Percentiles rank a stretch among this genome's conserved stretches.
Evolutionary conservation across 2,888 invertebrate species (phyloP).

Genomic region (Cylindroiulus punctatus): DNA sequence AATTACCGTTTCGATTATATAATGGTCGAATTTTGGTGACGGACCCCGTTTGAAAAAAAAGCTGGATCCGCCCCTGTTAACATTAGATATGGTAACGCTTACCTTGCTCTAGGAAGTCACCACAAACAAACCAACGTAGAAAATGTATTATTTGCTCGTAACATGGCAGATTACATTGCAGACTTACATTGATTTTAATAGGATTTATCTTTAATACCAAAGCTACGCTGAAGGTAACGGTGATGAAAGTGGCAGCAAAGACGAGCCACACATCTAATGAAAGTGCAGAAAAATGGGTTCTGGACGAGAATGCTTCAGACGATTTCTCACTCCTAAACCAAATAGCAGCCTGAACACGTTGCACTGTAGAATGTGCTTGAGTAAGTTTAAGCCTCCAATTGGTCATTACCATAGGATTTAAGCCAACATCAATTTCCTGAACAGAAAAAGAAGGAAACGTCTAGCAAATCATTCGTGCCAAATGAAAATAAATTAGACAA

Average conservation of each 20-base stretch:
- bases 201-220: slow-evolving; percentile 34
- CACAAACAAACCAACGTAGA: slow-evolving; percentile 31
- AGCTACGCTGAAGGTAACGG: background rate
- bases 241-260: background rate
- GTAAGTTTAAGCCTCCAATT: background rate
- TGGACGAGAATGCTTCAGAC: background rate
- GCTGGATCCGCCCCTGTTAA: too few species aligned
- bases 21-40: too few species aligned
- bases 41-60: too few species aligned
- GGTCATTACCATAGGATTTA: background rate
- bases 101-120: slow-evolving; percentile 41
- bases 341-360: background rate
- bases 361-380: background rate
- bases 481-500: too few species aligned
- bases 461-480: background rate
- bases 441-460: background rate
- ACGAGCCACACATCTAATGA: slow-evolving; percentile 44
- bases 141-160: background rate
- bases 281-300: slow-evolving; percentile 44
- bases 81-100: background rate
- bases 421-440: slow-evolving; percentile 30
- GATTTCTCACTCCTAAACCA: slow-evolving; percentile 10
- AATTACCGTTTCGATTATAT: too few species aligned
- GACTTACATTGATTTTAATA: background rate
- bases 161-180: background rate